Base-by-base conservation (phyloP, 2,797 vertebrate genomes). In the Pseudomugil tenellus region DNA sequence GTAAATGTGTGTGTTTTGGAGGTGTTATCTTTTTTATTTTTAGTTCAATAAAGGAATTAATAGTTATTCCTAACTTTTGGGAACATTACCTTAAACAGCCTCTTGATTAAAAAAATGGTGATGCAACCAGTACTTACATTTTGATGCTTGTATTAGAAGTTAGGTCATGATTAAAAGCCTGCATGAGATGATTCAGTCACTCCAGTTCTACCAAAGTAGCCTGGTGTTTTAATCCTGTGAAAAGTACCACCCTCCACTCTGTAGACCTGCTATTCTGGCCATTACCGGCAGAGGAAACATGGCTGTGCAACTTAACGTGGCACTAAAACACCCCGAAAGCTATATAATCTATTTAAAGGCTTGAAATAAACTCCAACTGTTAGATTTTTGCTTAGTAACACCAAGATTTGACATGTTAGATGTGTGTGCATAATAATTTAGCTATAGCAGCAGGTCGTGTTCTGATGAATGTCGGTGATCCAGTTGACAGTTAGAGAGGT, bases 351-450 rank as follows among this genome's bases (percentile, higher is more conserved):
- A 60, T 72, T 74, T 32, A 31, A 79, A 76, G 8, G 26, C 58
- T 51, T 77, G 37, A 31, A 35, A 83, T 80, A 56, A 84, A 74
- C 64, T 70, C 57, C 65, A 58, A 9, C 66, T 51, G 43, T 65
- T 85, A 23, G 6, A 61, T 7, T 70, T 75, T 66, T 55, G 8
- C 65, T 83, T 39, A 29, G 43, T 32, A 28, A 11, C 49, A 37
- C 62, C 51, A 51, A 75, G 76, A 14, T 63, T 79, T 72, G 23
- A 29, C 54, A 62, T 23, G 31, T 58, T 65, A 80, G 51, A 74
- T 67, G 70, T 21, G 49, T 31, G 29, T 57, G 62, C 72, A 83
- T 72, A 76, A 81, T 77, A 82, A 84, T 85, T 83, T 67, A 81
- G 64, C 67, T 46, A 73, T n/a, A n/a, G 62, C 76, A 65, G 60